These are phyloP conservation scores for Cephus runcator DNA, from an alignment of 2,888 invertebrate genomes.

Conservation along the genomic window DNA sequence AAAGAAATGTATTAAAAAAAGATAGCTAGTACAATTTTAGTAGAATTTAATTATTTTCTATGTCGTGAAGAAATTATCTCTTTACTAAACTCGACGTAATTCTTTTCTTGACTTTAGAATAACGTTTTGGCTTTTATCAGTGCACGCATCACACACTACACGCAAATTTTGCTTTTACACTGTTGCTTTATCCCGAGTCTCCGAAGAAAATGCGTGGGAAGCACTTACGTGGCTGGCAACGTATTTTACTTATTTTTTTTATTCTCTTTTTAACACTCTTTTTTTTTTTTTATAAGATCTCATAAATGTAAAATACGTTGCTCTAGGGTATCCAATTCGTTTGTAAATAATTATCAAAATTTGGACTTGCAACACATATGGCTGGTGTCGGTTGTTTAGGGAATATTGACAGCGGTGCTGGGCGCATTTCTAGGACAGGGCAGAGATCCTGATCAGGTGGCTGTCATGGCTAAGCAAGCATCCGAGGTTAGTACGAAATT, in stretches of 20 bases:
- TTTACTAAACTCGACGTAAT: neutral
- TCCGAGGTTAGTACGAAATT: conserved; percentile 84
- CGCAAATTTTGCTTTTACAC: neutral
- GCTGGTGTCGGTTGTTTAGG: conserved; percentile 75
- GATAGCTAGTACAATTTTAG: neutral
- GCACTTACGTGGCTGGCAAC: neutral
- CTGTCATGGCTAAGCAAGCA: conserved; percentile 94
- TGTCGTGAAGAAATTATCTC: neutral
- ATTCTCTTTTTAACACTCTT: no score
- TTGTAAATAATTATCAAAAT: conserved; percentile 49
- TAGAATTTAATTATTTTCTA: neutral
- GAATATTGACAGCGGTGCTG: conserved; percentile 91
- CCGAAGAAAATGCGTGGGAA: neutral
- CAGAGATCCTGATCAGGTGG: conserved; percentile 91
- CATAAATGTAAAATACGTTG: neutral
- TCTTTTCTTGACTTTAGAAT: neutral
- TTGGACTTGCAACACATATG: conserved; percentile 50
- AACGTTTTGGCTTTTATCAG: neutral
- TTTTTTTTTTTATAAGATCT: neutral
- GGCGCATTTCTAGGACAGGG: conserved; percentile 87
- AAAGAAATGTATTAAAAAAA: neutral
- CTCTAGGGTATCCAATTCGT: neutral
- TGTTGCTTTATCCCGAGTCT: neutral
- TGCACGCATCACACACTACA: neutral
- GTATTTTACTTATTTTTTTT: neutral